Base-by-base conservation (phyloP, 2,797 vertebrate species). In the Enteromius thamalakanensis region DNA sequence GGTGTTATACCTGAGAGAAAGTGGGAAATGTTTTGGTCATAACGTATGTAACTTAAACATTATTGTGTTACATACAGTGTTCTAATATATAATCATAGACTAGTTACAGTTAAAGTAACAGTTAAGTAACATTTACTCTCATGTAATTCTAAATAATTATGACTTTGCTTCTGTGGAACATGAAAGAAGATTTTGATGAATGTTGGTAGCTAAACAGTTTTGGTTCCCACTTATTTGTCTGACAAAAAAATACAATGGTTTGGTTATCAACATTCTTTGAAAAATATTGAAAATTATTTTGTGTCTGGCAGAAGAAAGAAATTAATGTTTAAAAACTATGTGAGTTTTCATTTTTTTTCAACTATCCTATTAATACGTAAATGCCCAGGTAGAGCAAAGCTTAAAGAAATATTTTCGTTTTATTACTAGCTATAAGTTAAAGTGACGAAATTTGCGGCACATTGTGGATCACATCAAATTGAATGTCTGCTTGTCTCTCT, bases 1-100 rank as follows among this genome's bases (percentile, higher is more conserved):
- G 74, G 87, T 85, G 42, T 85, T 91, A 70, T 89, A 93, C 42
- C 90, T 93, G 76, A 55, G 60, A 82, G 53, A 49, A 77, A 34
- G 70, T 10, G 12, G 29, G 40, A 8, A 72, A 65, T 42, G 60
- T 47, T 77, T 77, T 37, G 45, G 34, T 62, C 40, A 34, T 15
- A 49, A 3, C n/a, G 26, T 10, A 67, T 67, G 19, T 23, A 67
- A 21, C 19, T 9, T 64, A 8, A 64, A 29, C 7, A n/a, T 4
- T n/a, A n/a, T n/a, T n/a, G n/a, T n/a, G n/a, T n/a, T n/a, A n/a
- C n/a, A n/a, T n/a, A n/a, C 34, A 40, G 11, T 76, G 19, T 40
- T 76, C 11, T 26, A 40, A 58, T 76, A 14, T 40, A 40, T 37
- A 8, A 14, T 14, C 6, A 10, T 37, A 34, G 45, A 15, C 7